A percentile compares a stretch with the other conserved stretches of the same genome.
Evolutionary conservation across 92 coral and sea anemone genomes (phyloP).

Genomic region (Montipora capitata): DNA sequence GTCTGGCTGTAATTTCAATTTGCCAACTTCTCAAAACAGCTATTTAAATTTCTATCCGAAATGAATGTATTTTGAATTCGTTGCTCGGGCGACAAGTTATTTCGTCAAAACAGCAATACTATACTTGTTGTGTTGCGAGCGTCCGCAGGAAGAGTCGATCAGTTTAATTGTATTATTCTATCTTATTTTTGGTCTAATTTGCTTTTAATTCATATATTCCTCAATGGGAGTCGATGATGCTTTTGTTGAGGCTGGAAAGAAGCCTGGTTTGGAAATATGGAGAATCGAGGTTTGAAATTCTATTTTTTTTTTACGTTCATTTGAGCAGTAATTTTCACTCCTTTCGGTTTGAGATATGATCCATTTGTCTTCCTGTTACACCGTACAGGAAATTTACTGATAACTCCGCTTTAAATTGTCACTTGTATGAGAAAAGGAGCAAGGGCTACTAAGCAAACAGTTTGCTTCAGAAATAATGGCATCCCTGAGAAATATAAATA

Average conservation of each 20-base stretch:
- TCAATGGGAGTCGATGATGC: conserved; percentile 95
- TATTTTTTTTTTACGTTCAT: not conserved
- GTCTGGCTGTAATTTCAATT: conserved; percentile 2
- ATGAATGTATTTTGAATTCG: conserved; percentile 17
- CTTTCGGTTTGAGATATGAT: not conserved
- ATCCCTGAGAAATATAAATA: no score
- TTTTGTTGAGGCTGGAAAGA: conserved; percentile 90
- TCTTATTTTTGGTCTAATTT: not conserved
- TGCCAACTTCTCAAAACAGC: conserved; percentile 30
- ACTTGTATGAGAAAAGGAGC: no score
- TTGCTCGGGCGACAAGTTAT: conserved; percentile 31
- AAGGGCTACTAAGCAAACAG: no score
- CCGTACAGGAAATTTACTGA: no score
- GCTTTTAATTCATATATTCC: not conserved
- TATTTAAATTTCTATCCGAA: conserved; percentile 44
- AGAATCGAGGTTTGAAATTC: conserved; percentile 88
- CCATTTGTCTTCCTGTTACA: not conserved
- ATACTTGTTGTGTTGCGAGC: not conserved
- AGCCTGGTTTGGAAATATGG: conserved; percentile 95
- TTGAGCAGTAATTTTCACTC: not conserved
- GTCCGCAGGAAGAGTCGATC: no score
- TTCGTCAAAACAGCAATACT: not conserved
- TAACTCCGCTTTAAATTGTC: no score
- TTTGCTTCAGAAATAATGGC: no score
- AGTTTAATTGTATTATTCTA: no score